phyloP scores from a whole-genome alignment of 2,113 vertebrate genomes.

The Cryptotis parvus region DNA sequence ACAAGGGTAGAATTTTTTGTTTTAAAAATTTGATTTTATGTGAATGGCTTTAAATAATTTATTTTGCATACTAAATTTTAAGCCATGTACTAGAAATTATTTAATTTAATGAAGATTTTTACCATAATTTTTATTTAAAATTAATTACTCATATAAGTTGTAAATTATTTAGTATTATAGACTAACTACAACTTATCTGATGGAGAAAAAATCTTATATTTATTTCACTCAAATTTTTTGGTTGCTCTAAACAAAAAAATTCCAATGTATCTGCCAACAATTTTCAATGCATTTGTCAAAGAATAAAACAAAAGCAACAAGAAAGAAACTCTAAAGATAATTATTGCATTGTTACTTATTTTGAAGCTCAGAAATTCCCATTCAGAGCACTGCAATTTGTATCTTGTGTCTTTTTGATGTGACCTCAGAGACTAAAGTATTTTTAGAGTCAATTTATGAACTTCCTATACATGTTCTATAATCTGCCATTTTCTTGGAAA shows the following conservation, averaged over 20 bases:
- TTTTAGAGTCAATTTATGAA: background rate
- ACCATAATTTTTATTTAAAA: background rate
- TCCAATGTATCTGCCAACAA: background rate
- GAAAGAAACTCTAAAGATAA: background rate
- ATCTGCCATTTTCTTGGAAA: background rate
- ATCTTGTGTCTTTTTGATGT: background rate
- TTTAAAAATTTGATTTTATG: too few relatives aligned
- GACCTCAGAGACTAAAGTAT: background rate
- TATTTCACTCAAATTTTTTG: background rate
- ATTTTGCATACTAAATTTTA: background rate
- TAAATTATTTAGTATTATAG: background rate
- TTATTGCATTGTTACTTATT: background rate
- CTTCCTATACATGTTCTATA: background rate
- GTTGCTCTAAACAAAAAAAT: background rate
- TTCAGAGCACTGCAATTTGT: background rate
- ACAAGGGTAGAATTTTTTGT: background rate
- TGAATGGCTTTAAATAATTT: too few relatives aligned
- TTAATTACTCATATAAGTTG: background rate
- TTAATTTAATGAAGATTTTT: background rate
- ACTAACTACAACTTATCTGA: background rate
- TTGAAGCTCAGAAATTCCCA: background rate
- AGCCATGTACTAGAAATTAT: background rate
- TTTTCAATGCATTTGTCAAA: background rate
- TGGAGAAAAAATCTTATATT: background rate
- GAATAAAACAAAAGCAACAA: background rate